Base-by-base conservation (phyloP, 1,140 invertebrate species). In the Drosophila subpulchrella region DNA sequence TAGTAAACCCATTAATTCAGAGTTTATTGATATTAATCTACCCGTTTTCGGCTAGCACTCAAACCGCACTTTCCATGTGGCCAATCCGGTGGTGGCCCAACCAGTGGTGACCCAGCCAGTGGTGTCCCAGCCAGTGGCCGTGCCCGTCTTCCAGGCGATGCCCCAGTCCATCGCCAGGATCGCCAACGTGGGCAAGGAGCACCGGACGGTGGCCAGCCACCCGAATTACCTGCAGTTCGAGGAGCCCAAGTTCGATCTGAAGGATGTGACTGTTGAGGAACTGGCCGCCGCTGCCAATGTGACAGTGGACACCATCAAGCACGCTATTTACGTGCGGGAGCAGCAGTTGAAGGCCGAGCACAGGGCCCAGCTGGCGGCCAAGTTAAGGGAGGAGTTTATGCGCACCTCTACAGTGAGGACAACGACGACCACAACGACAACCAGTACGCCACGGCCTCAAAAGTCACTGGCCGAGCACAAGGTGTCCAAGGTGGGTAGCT, bases 271-370 rank as follows among this genome's bases (percentile, higher is more conserved):
- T 71, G 55, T 95, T 70, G 61, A 93, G 92, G 81, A 94, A 91
- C 89, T 95, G 3, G 94, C 95, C 0, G 93, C 94, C 46, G 95
- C 95, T 0, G 95, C 95, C 12, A 96, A 96, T 78, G 95, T 96
- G 36, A 96, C 95, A 0, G 94, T 96, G 66, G 95, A 96, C 57
- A 95, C 95, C 7, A 93, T 96, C 1, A 95, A 96, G 76, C 94
- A 95, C 15, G 96, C 96, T 1, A 95, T 96, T 60, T 93, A 94
- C 12, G 81, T 96, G 48, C 93, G 95, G 41, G 95, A 96, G 54
- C 95, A 96, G 76, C 95, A 96, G 78, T 77, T 95, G 24, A 90
- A 95, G 67, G 93, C 91, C 6, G 91, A 91, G 62, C 91, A 91
- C 56, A 72, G 84, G 7, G 82, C 86, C 4, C 76, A 81, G 71